phyloP scores from a whole-genome alignment of 2,797 vertebrate genomes.

The Chaetodon trifasciatus region DNA sequence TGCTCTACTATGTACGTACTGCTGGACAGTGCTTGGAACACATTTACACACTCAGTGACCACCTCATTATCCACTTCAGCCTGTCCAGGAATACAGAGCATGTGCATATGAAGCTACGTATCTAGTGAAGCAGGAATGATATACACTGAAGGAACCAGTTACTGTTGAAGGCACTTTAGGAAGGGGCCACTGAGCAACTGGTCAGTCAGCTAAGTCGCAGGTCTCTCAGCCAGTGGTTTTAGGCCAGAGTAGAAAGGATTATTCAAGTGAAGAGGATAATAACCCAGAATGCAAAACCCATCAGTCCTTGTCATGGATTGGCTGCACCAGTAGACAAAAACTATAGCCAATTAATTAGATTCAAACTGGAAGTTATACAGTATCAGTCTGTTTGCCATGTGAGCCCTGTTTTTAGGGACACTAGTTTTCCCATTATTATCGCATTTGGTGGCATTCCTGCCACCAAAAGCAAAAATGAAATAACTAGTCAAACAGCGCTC shows the following conservation, averaged over 20 bases:
- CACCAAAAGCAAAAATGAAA: background rate
- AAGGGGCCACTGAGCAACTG: background rate
- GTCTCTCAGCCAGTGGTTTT: background rate
- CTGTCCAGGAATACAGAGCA: background rate
- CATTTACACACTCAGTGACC: background rate
- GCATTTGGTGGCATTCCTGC: conserved; percentile 1
- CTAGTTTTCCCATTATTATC: background rate
- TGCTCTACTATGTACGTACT: conserved; percentile 92
- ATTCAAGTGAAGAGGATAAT: conserved; percentile 2
- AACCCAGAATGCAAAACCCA: conserved; percentile 2
- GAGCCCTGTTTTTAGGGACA: background rate
- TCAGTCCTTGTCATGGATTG: conserved; percentile 13
- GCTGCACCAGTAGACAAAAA: background rate
- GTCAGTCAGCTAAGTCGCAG: background rate
- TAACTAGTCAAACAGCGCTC: background rate
- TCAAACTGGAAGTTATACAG: background rate
- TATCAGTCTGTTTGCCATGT: conserved; percentile 11
- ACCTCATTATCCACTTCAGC: background rate
- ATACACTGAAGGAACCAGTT: background rate
- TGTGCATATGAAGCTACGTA: background rate
- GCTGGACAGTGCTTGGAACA: conserved; percentile 3
- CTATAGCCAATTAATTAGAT: background rate
- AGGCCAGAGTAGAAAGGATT: background rate
- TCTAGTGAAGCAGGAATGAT: background rate
- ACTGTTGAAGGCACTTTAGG: background rate